Percentiles rank a stretch among this genome's conserved stretches.
phyloP scores from a whole-genome alignment of 2,113 vertebrate genomes.

The Lynx canadensis region DNA sequence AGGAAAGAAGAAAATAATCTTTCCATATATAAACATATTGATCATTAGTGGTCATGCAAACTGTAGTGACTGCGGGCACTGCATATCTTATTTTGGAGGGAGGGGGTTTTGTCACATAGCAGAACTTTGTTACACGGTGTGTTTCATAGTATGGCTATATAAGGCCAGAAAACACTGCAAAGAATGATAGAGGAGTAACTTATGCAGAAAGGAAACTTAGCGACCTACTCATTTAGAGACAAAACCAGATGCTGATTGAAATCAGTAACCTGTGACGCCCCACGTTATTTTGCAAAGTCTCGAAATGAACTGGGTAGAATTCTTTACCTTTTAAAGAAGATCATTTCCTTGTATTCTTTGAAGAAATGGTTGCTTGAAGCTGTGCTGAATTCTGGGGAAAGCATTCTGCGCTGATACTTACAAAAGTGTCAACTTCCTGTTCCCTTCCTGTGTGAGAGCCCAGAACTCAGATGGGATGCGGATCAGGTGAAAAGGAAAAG shows the following conservation, averaged over 20 bases:
- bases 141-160: background rate
- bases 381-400: background rate
- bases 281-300: background rate
- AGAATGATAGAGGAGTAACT: background rate
- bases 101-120: background rate
- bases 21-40: background rate
- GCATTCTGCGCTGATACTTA: background rate
- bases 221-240: background rate
- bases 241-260: background rate
- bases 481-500: slow-evolving; percentile 30
- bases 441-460: background rate
- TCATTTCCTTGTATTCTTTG: background rate
- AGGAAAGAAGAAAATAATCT: background rate
- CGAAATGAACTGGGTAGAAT: background rate
- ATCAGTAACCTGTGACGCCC: background rate
- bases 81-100: background rate
- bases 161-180: background rate
- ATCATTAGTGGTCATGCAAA: background rate
- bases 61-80: background rate
- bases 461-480: background rate
- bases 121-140: background rate
- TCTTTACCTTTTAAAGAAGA: background rate
- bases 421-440: background rate
- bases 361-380: background rate
- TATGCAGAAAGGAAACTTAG: background rate